Base-by-base conservation (phyloP, 1,140 invertebrate genomes). In the Scaptomyza hsui region DNA sequence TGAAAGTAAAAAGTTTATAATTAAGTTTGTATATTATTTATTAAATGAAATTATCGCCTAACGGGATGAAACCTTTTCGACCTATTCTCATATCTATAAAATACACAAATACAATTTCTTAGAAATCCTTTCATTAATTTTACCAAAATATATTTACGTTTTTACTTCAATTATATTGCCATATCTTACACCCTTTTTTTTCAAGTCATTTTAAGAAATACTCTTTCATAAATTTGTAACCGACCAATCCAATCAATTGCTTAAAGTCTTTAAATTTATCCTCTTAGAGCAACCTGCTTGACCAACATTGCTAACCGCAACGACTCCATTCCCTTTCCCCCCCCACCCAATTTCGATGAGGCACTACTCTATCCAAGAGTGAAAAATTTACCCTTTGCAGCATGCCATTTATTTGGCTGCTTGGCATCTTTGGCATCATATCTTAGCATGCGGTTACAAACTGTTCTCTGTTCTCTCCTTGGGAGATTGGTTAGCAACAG, bases 381-480 rank as follows among this genome's bases (percentile, higher is more conserved):
- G 81, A 86, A 86, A 86, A 81, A 86, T 86, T 71, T 81, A 72
- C 57, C 67, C 73, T 86, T 86, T 86, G 77, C 73, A 74, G 75
- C 55, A 69, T 56, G 48, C 78, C 82, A 88, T 86, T 86, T 86
- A 72, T 86, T 86, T 79, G 78, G 80, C 77, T 73, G 68, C 64
- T 68, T 68, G 77, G 73, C 63, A 63, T 76, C 62, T 76, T 4
- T 37, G 73, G 64, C 64, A 71, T 86, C 80, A 85, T 83, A 79
- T 85, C 79, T 83, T 83, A 83, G 79, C 49, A 76, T 83, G 79
- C 81, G 79, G 79, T 85, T 85, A 19, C 32, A 37, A n/a, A n/a
- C 32, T 37, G 15, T 39, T 15, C 29, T 44, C 51, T 24, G 19
- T 21, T 1, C 24, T 9, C 44, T 21, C 26, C 41, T 29, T 44